These are phyloP conservation scores for Leptura quadrifasciata DNA, from an alignment of 2,888 invertebrate genomes.

Conservation along the genomic window DNA sequence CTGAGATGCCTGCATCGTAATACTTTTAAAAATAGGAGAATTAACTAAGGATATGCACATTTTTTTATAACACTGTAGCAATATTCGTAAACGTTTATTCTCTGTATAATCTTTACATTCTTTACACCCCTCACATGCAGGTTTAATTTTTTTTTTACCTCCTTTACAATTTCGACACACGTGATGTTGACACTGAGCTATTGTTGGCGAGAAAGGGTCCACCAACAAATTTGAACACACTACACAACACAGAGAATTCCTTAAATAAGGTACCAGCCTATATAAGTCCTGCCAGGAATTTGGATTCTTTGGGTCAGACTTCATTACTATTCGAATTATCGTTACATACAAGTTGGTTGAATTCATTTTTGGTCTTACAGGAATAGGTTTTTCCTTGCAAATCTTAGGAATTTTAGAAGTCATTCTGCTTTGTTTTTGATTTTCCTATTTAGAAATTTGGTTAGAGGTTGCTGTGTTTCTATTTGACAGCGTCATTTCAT, in stretches of 20 bases:
- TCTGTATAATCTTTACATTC: conserved; percentile 89
- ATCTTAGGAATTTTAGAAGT: conserved; percentile 38
- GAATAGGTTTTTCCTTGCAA: conserved; percentile 45
- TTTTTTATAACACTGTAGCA: conserved; percentile 92
- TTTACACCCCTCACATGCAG: conserved; percentile 90
- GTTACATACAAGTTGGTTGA: conserved; percentile 88
- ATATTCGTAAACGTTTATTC: conserved; percentile 86
- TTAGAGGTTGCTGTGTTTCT: conserved; percentile 42
- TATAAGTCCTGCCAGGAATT: conserved; percentile 88
- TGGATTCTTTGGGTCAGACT: conserved; percentile 83
- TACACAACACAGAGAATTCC: conserved; percentile 91
- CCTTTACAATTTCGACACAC: conserved; percentile 91
- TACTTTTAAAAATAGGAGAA: conserved; percentile 81
- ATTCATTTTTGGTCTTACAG: conserved; percentile 78
- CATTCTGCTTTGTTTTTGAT: conserved; percentile 11
- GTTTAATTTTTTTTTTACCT: conserved; percentile 89
- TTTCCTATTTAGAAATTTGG: conserved; percentile 39
- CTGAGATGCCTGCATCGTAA: conserved; percentile 75
- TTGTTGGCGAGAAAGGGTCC: conserved; percentile 87
- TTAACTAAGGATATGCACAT: conserved; percentile 89
- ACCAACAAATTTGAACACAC: conserved; percentile 90
- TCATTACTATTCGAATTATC: conserved; percentile 86
- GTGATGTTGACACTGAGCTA: conserved; percentile 90
- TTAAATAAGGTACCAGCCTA: conserved; percentile 87
- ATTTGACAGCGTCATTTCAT: neutral